These are phyloP conservation scores for Dermochelys coriacea DNA, from an alignment of 2,797 vertebrate species.

Conservation along the genomic window DNA sequence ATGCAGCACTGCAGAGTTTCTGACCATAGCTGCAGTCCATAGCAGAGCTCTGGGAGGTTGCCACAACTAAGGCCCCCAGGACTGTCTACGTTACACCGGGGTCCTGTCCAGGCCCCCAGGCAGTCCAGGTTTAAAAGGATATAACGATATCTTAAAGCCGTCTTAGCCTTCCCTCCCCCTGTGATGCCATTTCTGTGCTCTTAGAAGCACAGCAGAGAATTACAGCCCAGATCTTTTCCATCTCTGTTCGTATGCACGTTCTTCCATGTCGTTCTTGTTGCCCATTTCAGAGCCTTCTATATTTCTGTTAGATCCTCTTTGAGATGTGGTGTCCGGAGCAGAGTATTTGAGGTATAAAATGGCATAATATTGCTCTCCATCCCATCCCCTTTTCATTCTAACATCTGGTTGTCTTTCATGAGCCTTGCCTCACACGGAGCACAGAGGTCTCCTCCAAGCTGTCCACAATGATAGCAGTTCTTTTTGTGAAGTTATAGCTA, in stretches of 20 bases:
- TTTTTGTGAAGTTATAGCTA: not conserved
- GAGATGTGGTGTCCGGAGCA: not conserved
- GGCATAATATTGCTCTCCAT: not conserved
- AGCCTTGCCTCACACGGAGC: not conserved
- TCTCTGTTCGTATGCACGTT: not conserved
- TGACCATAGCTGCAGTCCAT: not conserved
- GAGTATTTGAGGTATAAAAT: not conserved
- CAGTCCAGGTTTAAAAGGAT: not conserved
- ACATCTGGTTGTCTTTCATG: not conserved
- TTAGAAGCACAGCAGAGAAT: not conserved
- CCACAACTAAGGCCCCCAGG: not conserved
- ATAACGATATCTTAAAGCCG: not conserved
- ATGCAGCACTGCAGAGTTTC: not conserved
- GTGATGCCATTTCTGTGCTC: too few species aligned
- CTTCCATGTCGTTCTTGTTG: not conserved
- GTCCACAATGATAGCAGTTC: not conserved
- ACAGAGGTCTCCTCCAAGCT: not conserved
- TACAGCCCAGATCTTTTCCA: not conserved
- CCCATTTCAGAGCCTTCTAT: not conserved
- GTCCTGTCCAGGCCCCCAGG: not conserved
- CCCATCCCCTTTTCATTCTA: not conserved
- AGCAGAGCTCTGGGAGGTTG: not conserved
- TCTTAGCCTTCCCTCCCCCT: not conserved
- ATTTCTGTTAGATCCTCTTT: not conserved
- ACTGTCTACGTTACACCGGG: not conserved